Conservation (phyloP, 2,113 vertebrate genomes). For the Ceyx margarethae region DNA sequence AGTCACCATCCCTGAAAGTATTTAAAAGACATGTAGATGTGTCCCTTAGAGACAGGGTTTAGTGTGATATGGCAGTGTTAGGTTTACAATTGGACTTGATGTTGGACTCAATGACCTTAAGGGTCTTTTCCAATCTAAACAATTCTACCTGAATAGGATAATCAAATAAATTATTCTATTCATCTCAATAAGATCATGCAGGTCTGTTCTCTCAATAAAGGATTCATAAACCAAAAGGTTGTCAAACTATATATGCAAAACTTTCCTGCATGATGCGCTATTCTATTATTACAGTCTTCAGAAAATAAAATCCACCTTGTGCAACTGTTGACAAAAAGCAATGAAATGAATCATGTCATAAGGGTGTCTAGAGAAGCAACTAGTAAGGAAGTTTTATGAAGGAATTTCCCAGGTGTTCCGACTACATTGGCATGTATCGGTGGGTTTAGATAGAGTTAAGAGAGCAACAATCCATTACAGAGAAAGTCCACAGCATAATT, state of each 20-base stretch:
- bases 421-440: not conserved
- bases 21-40: not conserved
- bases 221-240: not conserved
- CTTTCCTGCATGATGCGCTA: not conserved
- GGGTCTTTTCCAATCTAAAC: not conserved
- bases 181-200: not conserved
- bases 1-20: not conserved
- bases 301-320: not conserved
- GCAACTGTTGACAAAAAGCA: not conserved
- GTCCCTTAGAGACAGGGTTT: not conserved
- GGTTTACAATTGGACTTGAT: not conserved
- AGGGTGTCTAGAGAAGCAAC: not conserved
- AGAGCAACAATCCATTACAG: conserved; percentile 54
- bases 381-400: not conserved
- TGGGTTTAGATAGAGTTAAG: conserved; percentile 56
- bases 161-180: no score
- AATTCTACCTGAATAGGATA: not conserved
- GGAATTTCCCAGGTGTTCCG: not conserved
- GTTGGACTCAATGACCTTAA: not conserved
- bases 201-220: not conserved
- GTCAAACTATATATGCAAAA: not conserved
- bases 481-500: conserved; percentile 73
- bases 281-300: not conserved
- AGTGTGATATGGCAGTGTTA: not conserved
- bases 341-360: not conserved